Base-by-base conservation (phyloP, 1,140 invertebrate species). In the Papilio machaon region DNA sequence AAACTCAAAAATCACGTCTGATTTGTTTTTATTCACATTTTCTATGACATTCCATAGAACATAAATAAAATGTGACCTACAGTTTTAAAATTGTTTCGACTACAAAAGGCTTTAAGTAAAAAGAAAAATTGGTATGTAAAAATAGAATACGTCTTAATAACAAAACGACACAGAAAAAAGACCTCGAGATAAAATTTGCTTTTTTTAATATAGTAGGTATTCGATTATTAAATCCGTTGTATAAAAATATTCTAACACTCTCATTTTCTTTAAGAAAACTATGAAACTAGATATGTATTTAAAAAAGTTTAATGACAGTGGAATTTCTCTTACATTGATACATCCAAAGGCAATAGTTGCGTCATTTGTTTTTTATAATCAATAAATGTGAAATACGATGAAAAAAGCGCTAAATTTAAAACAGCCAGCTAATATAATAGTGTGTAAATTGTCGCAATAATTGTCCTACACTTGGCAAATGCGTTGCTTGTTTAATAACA, bases 401-500 rank as follows among this genome's bases (percentile, higher is more conserved):
- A 35, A 70, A 43, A 70, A 70, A 0, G 23, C 30, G 30, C 64
- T 17, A 70, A 15, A 38, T 70, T 64, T 64, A 17, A 7, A 70
- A 70, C 30, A 15, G 30, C 30, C 15, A 35, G 64, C 64, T 35
- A 19, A 2, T 70, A 17, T 35, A 35, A 64, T 13, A 15, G 64
- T 38, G 30, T 70, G 64, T 30, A 70, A 70, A 70, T 70, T 15
- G 5, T 15, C 13, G 23, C 64, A 6, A 15, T 70, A 35, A 70
- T 70, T 70, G 64, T 70, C 64, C 58, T 23, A n/a, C 7, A 70
- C 64, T 70, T 70, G 30, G 30, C 23, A 70, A 70, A 70, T 70
- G 30, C 64, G 30, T 38, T 35, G 64, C 23, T 35, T 67, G 60
- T 67, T 70, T 70, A 38, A 38, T 70, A 1, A 70, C 13, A 54